Evolutionary conservation across 2,888 invertebrate genomes (phyloP).

Genomic region (Amiota communis): DNA sequence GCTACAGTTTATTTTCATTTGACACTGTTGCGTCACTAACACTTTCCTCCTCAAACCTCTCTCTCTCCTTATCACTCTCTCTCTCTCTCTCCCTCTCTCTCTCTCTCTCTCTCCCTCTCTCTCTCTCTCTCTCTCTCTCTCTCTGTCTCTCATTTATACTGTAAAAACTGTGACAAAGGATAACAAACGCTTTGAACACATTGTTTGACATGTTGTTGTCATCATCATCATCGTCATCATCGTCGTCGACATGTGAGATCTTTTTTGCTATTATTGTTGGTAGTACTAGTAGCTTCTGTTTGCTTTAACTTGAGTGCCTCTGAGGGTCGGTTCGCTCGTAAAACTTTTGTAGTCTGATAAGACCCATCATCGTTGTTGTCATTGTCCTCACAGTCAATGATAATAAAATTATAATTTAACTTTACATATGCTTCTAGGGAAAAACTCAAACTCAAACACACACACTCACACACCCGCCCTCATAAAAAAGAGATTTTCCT

Average conservation of each 20-base stretch:
- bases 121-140: too few species aligned
- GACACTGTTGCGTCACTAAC: slow-evolving; percentile 30
- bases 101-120: too few species aligned
- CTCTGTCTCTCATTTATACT: too few species aligned
- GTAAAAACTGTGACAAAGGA: slow-evolving; percentile 31
- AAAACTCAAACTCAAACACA: not conserved
- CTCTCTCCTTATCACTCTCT: too few species aligned
- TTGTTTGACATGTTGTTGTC: slow-evolving; percentile 25
- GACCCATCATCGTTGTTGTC: not conserved
- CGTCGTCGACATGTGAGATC: slow-evolving; percentile 30
- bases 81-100: too few species aligned
- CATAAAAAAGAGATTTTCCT: slow-evolving; percentile 26
- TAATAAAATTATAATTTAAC: slow-evolving; percentile 71
- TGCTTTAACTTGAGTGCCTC: slow-evolving; percentile 5
- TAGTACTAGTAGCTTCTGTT: not conserved
- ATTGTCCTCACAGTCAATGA: slow-evolving; percentile 55
- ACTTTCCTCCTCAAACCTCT: too few species aligned
- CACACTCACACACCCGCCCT: not conserved
- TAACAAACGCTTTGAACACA: slow-evolving; percentile 38
- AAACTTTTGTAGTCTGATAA: slow-evolving; percentile 17
- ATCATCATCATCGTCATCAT: slow-evolving; percentile 10
- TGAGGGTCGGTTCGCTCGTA: slow-evolving; percentile 6
- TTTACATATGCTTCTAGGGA: slow-evolving; percentile 50
- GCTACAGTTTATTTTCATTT: slow-evolving; percentile 69
- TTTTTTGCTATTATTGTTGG: too few species aligned